phyloP scores from a whole-genome alignment of 2,888 invertebrate genomes.

The Cantharis flavilabris region DNA sequence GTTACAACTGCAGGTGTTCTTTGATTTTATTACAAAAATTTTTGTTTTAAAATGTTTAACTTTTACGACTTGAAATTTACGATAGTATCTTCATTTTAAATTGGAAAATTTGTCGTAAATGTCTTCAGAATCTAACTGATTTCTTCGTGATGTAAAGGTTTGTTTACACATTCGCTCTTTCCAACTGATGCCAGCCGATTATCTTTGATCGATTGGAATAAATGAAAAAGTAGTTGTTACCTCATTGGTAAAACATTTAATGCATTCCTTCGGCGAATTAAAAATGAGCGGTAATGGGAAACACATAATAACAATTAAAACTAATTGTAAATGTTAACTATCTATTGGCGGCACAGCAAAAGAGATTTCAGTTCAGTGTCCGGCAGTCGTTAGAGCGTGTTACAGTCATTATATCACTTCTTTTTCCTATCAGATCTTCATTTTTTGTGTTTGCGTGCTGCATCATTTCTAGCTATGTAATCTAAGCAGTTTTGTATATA shows the following conservation, averaged over 20 bases:
- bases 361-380: constrained; percentile 30
- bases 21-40: constrained; percentile 22
- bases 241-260: constrained; percentile 18
- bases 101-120: constrained; percentile 7
- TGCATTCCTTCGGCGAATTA: constrained; percentile 26
- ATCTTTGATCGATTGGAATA: background rate
- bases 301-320: constrained; percentile 30
- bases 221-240: constrained; percentile 16
- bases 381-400: constrained; percentile 30
- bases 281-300: constrained; percentile 29
- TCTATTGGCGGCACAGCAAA: constrained; percentile 30
- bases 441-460: constrained; percentile 2
- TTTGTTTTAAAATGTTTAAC: constrained; percentile 11
- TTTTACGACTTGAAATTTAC: constrained; percentile 19
- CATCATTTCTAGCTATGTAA: constrained; percentile 19
- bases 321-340: constrained; percentile 31
- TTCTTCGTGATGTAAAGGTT: background rate
- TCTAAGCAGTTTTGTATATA: constrained; percentile 25
- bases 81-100: constrained; percentile 8
- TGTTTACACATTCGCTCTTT: background rate
- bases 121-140: background rate
- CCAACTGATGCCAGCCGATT: background rate
- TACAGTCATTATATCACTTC: constrained; percentile 32
- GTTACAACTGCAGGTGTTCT: constrained; percentile 36
- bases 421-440: constrained; percentile 7